Conservation (phyloP, 2,888 invertebrate species). For the Xanthia icteritia region DNA sequence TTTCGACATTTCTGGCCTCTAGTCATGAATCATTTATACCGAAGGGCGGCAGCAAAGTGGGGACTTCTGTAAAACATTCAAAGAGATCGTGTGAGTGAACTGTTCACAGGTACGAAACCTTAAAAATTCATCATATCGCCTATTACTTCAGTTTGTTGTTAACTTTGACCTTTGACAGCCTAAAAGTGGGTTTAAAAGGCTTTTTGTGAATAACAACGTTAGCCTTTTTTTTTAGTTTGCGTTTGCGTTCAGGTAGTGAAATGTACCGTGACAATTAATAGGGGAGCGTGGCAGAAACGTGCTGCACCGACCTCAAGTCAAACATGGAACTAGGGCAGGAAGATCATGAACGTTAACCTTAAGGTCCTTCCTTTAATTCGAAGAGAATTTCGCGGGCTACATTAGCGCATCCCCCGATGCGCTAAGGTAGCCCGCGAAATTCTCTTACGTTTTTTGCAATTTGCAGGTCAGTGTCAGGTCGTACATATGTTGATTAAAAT, state of each 20-base stretch:
- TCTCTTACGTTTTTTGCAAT: no score
- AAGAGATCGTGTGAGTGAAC: constrained; percentile 64
- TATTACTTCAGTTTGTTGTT: constrained; percentile 51
- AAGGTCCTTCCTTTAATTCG: not conserved
- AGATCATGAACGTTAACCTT: no score
- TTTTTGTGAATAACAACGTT: not conserved
- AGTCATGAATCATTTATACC: constrained; percentile 79
- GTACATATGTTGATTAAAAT: no score
- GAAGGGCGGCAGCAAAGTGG: constrained; percentile 70
- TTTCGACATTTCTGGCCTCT: constrained; percentile 57
- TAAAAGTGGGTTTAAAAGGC: constrained; percentile 1
- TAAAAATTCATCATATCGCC: constrained; percentile 69
- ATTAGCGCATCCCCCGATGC: no score
- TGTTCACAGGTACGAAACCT: constrained; percentile 57
- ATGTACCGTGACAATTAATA: not conserved
- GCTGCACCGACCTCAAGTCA: no score
- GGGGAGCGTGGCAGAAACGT: no score
- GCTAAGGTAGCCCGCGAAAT: no score
- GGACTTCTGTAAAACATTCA: constrained; percentile 75
- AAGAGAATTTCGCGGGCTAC: no score
- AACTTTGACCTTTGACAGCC: constrained; percentile 8
- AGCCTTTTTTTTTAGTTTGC: not conserved
- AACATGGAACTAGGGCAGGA: no score
- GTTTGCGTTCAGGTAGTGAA: not conserved
- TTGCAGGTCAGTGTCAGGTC: no score